These are phyloP conservation scores for Agonopterix heracliana DNA, from an alignment of 2,888 invertebrate genomes.

Conservation along the genomic window DNA sequence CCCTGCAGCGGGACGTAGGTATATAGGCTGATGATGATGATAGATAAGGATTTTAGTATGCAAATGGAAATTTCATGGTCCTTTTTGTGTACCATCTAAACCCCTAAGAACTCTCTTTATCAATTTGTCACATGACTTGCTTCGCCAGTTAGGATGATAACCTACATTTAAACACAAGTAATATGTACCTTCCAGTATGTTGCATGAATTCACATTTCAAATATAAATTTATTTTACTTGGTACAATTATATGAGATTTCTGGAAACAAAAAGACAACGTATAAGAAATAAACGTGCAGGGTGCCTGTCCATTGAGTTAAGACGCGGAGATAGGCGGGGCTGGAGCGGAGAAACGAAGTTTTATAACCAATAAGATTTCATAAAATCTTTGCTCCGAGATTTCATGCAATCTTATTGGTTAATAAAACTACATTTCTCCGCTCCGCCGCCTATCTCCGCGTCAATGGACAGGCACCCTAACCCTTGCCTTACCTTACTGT, in stretches of 20 bases:
- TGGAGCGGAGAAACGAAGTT: too few species aligned
- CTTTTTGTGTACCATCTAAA: neutral
- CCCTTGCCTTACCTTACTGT: too few species aligned
- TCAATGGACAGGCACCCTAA: too few species aligned
- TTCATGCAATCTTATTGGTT: too few species aligned
- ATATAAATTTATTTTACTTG: slow-evolving; percentile 89
- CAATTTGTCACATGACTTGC: neutral
- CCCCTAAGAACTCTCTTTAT: neutral
- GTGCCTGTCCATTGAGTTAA: too few species aligned
- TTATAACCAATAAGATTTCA: too few species aligned
- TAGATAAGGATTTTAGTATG: neutral
- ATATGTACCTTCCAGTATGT: slow-evolving; percentile 90
- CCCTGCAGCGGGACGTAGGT: neutral
- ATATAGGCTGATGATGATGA: neutral
- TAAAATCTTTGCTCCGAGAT: too few species aligned
- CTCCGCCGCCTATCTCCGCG: too few species aligned
- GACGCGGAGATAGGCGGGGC: too few species aligned
- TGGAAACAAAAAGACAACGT: slow-evolving; percentile 42
- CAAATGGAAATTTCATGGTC: neutral
- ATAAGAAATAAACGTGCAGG: too few species aligned
- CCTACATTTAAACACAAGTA: neutral
- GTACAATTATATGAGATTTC: slow-evolving; percentile 88
- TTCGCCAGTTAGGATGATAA: neutral
- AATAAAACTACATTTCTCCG: too few species aligned
- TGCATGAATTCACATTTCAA: slow-evolving; percentile 97